phyloP scores from a whole-genome alignment of 2,888 invertebrate species.

The Neoascia interrupta region DNA sequence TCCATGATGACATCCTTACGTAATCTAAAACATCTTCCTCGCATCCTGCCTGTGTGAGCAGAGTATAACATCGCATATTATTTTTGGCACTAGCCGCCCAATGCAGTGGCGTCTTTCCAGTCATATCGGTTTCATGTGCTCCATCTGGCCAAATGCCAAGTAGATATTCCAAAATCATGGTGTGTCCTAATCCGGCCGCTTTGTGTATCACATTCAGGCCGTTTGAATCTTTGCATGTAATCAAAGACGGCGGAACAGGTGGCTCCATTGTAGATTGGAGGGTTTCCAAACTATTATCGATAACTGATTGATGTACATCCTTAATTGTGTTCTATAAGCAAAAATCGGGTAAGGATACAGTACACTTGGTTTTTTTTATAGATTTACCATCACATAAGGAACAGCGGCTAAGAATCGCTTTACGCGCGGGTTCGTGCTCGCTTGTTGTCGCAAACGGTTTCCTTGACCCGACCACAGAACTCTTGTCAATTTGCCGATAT shows the following conservation, averaged over 20 bases:
- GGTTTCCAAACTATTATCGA: conserved; percentile 87
- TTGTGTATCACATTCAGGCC: conserved; percentile 93
- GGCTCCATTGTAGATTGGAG: conserved; percentile 84
- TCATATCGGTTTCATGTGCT: conserved; percentile 86
- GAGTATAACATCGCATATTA: conserved; percentile 87
- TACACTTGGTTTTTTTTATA: background rate
- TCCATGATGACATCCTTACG: conserved; percentile 85
- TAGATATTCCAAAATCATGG: conserved; percentile 87
- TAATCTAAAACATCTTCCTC: conserved; percentile 91
- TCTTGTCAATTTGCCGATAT: conserved; percentile 91
- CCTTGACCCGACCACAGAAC: conserved; percentile 96
- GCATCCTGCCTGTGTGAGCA: conserved; percentile 89
- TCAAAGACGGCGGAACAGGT: conserved; percentile 86
- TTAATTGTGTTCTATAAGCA: conserved; percentile 87
- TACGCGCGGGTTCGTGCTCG: conserved; percentile 90
- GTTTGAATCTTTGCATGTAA: conserved; percentile 88
- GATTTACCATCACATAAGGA: conserved; percentile 95
- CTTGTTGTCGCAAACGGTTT: conserved; percentile 88
- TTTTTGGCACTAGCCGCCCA: conserved; percentile 91
- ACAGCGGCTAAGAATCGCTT: conserved; percentile 94
- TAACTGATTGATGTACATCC: conserved; percentile 88
- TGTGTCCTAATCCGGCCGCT: conserved; percentile 90
- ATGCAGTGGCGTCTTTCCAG: conserved; percentile 93
- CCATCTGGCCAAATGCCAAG: conserved; percentile 85
- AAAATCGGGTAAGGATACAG: too few species aligned